Evolutionary conservation across 2,888 invertebrate genomes (phyloP).

Genomic region (Drosophila flavopinicola): DNA sequence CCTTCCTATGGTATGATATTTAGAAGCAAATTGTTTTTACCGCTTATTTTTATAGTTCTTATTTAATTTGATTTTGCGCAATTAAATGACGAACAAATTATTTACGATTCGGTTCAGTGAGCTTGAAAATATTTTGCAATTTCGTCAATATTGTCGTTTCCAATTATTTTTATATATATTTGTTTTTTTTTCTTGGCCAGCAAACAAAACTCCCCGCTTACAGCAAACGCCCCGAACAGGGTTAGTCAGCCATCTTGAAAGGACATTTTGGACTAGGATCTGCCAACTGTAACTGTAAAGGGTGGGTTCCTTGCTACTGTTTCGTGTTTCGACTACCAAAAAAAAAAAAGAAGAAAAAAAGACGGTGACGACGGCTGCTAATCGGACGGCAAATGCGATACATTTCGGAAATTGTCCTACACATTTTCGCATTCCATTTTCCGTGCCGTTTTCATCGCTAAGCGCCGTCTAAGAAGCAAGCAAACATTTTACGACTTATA

Average conservation of each 20-base stretch:
- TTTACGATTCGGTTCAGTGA: slow-evolving; percentile 63
- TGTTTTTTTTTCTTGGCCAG: slow-evolving; percentile 14
- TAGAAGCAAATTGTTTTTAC: slow-evolving; percentile 14
- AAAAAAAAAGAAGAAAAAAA: background rate
- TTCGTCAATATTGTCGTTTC: slow-evolving; percentile 52
- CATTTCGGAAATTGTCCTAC: slow-evolving; percentile 73
- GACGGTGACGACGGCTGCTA: slow-evolving; percentile 48
- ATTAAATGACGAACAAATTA: slow-evolving; percentile 53
- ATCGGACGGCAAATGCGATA: slow-evolving; percentile 65
- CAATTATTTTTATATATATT: slow-evolving; percentile 59
- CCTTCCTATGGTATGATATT: too few species aligned
- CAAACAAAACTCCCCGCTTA: slow-evolving; percentile 53
- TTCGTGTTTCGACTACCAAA: slow-evolving; percentile 43
- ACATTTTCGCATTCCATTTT: slow-evolving; percentile 68
- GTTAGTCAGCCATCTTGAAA: slow-evolving; percentile 64
- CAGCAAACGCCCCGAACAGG: slow-evolving; percentile 17
- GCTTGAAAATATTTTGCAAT: slow-evolving; percentile 71
- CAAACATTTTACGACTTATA: slow-evolving; percentile 71
- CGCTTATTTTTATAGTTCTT: slow-evolving; percentile 22
- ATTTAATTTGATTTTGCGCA: slow-evolving; percentile 38
- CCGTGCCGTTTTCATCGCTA: slow-evolving; percentile 56
- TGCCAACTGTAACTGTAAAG: slow-evolving; percentile 8
- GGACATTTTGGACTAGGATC: slow-evolving; percentile 15
- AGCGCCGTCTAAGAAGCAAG: slow-evolving; percentile 37
- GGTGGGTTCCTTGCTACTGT: slow-evolving; percentile 49